These are phyloP conservation scores for Acanthopagrus latus DNA, from an alignment of 2,797 vertebrate species.

Conservation along the genomic window DNA sequence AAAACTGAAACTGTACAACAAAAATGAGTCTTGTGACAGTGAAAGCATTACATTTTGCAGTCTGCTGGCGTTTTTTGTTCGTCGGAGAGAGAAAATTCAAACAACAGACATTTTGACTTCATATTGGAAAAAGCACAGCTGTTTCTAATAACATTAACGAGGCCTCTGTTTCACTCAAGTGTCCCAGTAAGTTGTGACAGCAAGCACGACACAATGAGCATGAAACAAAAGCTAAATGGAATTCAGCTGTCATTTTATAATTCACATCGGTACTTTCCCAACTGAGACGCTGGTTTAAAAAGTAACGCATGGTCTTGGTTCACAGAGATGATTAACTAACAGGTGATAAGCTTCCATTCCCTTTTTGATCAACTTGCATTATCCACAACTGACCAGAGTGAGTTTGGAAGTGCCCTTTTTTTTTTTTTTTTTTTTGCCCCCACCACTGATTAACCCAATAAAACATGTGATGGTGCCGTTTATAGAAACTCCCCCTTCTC, in stretches of 20 bases:
- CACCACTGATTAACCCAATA: background rate
- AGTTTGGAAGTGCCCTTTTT: background rate
- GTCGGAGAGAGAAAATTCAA: background rate
- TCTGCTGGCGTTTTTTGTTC: background rate
- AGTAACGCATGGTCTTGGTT: background rate
- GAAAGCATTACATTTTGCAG: background rate
- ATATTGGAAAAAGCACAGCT: background rate
- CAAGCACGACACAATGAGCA: background rate
- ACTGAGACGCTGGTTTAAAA: background rate
- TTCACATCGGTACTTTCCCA: background rate
- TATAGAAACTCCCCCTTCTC: background rate
- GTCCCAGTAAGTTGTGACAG: background rate
- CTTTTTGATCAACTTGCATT: background rate
- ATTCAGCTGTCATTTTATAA: background rate
- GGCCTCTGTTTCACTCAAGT: background rate
- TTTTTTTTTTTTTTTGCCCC: too few species aligned
- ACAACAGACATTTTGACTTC: background rate
- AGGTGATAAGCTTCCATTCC: background rate
- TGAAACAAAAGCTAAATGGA: background rate
- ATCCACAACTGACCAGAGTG: background rate
- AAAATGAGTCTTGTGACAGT: background rate
- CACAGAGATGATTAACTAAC: constrained; percentile 1
- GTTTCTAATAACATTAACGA: background rate
- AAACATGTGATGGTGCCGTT: background rate
- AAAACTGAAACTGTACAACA: background rate